These are phyloP conservation scores for Gymnodraco acuticeps DNA, from an alignment of 2,797 vertebrate species.

Conservation along the genomic window DNA sequence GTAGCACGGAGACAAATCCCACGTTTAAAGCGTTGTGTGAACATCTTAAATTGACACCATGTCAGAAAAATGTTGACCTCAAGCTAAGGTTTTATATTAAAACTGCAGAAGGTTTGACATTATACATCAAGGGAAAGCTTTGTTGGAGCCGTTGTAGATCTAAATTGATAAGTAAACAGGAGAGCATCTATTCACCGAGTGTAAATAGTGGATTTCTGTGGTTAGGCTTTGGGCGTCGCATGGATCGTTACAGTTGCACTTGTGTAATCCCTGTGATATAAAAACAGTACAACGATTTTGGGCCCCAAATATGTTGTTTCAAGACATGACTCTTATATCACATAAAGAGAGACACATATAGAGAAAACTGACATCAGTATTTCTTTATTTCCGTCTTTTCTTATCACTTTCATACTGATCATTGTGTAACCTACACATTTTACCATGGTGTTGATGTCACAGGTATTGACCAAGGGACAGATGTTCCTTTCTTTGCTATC, in stretches of 20 bases:
- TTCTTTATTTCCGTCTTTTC: slow-evolving; percentile 2
- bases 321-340: slow-evolving; percentile 7
- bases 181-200: slow-evolving; percentile 2
- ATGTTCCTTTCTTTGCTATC: not conserved
- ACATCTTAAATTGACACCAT: slow-evolving; percentile 30
- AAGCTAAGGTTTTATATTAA: not conserved
- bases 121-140: not conserved
- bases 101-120: not conserved
- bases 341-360: too few species aligned
- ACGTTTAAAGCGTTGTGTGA: slow-evolving; percentile 10
- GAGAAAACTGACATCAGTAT: not conserved
- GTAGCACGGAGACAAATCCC: slow-evolving; percentile 9
- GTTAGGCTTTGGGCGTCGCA: slow-evolving; percentile 12
- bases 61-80: slow-evolving; percentile 3
- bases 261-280: slow-evolving; percentile 15
- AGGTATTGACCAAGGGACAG: not conserved
- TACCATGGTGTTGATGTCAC: not conserved
- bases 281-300: slow-evolving; percentile 6
- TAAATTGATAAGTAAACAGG: slow-evolving; percentile 18
- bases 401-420: slow-evolving; percentile 15
- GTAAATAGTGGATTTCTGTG: slow-evolving; percentile 23
- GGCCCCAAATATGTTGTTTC: slow-evolving; percentile 8
- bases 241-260: slow-evolving; percentile 2
- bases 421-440: not conserved
- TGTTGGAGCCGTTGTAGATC: not conserved